phyloP scores from a whole-genome alignment of 2,888 invertebrate species.

The Leucoma salicis region DNA sequence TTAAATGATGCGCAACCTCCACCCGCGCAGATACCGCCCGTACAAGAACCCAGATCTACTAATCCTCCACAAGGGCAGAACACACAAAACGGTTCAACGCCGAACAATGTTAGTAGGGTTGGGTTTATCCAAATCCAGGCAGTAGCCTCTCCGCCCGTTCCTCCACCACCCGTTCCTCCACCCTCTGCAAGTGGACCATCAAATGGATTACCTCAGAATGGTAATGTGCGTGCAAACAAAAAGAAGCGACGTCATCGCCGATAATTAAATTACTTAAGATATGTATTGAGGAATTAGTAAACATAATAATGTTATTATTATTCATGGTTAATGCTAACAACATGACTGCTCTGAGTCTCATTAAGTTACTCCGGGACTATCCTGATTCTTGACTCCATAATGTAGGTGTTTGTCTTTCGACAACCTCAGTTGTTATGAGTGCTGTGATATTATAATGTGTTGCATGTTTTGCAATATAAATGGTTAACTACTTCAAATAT shows the following conservation, averaged over 20 bases:
- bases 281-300: conserved; percentile 26
- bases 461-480: conserved; percentile 50
- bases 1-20: conserved; percentile 43
- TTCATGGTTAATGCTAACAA: conserved; percentile 40
- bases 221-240: conserved; percentile 52
- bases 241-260: conserved; percentile 68
- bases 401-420: conserved; percentile 60
- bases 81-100: conserved; percentile 30
- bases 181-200: conserved; percentile 39
- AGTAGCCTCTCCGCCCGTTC: conserved; percentile 19
- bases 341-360: conserved; percentile 51
- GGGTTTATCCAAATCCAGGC: conserved; percentile 10
- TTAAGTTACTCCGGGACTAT: conserved; percentile 50
- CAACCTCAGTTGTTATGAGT: conserved; percentile 67
- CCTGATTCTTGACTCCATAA: conserved; percentile 36
- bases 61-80: conserved; percentile 20
- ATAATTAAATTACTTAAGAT: conserved; percentile 45
- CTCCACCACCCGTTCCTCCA: conserved; percentile 18
- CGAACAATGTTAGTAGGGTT: conserved; percentile 9
- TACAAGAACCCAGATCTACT: conserved; percentile 18
- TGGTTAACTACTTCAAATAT: conserved; percentile 46
- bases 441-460: conserved; percentile 74
- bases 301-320: conserved; percentile 36
- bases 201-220: conserved; percentile 36
- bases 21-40: conserved; percentile 13